Conservation (phyloP, 2,888 invertebrate species). For the Xanthorhoe designata region DNA sequence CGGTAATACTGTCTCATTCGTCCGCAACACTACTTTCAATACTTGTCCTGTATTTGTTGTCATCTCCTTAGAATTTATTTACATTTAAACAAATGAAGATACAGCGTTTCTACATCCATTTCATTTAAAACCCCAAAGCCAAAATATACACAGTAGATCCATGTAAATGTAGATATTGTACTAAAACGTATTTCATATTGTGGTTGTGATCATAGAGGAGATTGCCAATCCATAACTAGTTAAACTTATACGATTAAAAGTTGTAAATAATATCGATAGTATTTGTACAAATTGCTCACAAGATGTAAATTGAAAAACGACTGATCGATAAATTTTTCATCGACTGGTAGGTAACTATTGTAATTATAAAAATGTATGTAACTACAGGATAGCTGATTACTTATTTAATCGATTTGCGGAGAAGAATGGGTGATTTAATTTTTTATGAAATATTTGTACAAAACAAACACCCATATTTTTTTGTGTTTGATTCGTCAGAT, state of each 20-base stretch:
- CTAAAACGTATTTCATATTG: constrained; percentile 62
- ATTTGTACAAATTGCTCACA: constrained; percentile 85
- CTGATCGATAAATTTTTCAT: constrained; percentile 80
- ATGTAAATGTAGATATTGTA: constrained; percentile 48
- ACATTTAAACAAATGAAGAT: not conserved
- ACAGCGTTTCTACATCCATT: not conserved
- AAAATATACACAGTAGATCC: constrained; percentile 37
- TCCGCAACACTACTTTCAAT: constrained; percentile 22
- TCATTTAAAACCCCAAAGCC: constrained; percentile 27
- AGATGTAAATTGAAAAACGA: constrained; percentile 80
- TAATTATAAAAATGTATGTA: constrained; percentile 40
- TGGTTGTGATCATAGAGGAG: constrained; percentile 83
- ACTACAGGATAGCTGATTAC: constrained; percentile 38
- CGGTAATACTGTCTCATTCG: not conserved
- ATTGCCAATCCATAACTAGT: constrained; percentile 79
- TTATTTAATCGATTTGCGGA: constrained; percentile 18
- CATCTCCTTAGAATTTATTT: not conserved
- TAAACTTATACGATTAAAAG: constrained; percentile 57
- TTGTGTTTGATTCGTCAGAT: not conserved
- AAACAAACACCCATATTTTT: not conserved
- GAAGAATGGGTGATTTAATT: constrained; percentile 24
- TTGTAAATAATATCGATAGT: constrained; percentile 77
- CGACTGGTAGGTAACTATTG: constrained; percentile 74
- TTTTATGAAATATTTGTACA: not conserved
- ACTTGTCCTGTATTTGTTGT: constrained; percentile 6